Base-by-base conservation (phyloP, 1,140 invertebrate genomes). In the Ceratosolen fusciceps region DNA sequence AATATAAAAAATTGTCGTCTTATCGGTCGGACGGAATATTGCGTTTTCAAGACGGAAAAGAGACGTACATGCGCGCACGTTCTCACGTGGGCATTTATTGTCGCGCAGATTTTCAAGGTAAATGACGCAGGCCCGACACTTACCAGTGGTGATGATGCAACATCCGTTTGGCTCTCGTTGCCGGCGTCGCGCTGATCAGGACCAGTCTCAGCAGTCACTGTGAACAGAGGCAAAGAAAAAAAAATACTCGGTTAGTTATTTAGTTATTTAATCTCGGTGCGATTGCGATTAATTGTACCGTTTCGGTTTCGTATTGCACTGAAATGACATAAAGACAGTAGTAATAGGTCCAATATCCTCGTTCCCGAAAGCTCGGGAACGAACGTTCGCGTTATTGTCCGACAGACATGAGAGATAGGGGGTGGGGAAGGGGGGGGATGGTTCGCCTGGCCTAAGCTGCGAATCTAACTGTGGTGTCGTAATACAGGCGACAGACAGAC, bases 91-190 rank as follows among this genome's bases (percentile, higher is more conserved):
- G 19, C 21, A 37, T 74, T 43, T 60, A 74, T 74, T 58, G 56
- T 74, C 37, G 37, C 56, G 24, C 26, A 31, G 26, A 49, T 60
- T 26, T 68, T 56, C 74, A 68, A 76, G 74, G 74, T 16, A 54
- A 76, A 39, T 76, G 74, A 75, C 74, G 74, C 74, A 75, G 26
- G 62, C 54, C 49, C 62, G 77, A 79, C 81, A 86, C 83, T 86
- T 79, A 86, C 86, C 85, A 85, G 84, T 82, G 83, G 82, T 34
- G 86, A 87, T 79, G 85, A 85, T 81, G 83, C 85, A 77, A 84
- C 83, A 84, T 87, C 87, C 12, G 83, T 84, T 81, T 86, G 83
- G 7, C 76, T 80, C 74, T 88, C 88, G 79, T 74, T 89, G 60
- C 54, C 68, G 68, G 79, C 83, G 75, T 85, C 80, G 43, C 85